Percentiles rank a stretch among this genome's conserved stretches.
phyloP scores from a whole-genome alignment of 2,113 vertebrate species.

The Balaeniceps rex region DNA sequence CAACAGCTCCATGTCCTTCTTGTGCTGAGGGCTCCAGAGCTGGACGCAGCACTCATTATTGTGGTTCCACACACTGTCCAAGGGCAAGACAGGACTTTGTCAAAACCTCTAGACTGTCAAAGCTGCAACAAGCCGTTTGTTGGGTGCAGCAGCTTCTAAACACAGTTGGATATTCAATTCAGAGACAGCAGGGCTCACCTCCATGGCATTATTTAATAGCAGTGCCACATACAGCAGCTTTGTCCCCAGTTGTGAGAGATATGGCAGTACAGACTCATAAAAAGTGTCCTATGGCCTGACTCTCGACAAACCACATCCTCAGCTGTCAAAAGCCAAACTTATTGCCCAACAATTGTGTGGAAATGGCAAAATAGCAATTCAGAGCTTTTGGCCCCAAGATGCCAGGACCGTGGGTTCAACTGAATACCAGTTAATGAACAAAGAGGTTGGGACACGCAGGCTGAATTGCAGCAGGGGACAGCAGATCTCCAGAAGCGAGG shows the following conservation, averaged over 20 bases:
- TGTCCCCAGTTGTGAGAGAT: background rate
- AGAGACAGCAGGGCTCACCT: background rate
- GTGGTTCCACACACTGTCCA: background rate
- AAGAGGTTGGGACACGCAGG: rapidly evolving
- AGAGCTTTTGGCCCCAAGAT: background rate
- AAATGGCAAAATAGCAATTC: background rate
- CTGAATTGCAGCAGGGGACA: background rate
- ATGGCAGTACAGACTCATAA: background rate
- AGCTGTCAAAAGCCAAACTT: background rate
- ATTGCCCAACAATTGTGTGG: background rate
- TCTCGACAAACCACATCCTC: background rate
- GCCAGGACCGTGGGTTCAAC: background rate
- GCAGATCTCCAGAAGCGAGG: background rate
- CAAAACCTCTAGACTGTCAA: background rate
- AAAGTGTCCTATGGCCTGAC: background rate
- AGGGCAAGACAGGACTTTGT: background rate
- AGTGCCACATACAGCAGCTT: background rate
- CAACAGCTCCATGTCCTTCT: too few relatives aligned
- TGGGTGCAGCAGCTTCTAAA: background rate
- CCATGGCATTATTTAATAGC: background rate
- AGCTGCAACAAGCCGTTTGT: background rate
- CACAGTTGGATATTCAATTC: background rate
- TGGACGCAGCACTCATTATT: too few relatives aligned
- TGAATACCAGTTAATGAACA: background rate
- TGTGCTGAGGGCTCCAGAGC: too few relatives aligned